These are phyloP conservation scores for Torymus texanus DNA, from an alignment of 2,888 invertebrate species.

Conservation along the genomic window DNA sequence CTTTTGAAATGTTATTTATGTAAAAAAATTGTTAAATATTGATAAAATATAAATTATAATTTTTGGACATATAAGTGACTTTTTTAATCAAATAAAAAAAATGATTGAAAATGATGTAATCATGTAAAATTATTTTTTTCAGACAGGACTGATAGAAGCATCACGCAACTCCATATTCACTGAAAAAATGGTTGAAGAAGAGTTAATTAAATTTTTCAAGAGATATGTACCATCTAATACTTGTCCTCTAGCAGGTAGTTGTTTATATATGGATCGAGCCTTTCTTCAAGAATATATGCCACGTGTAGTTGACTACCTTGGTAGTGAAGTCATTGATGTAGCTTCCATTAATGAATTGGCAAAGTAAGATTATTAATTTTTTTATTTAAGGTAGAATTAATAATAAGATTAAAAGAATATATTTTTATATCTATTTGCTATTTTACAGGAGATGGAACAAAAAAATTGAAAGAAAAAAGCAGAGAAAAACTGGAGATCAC, in stretches of 20 bases:
- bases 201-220: conserved; percentile 84
- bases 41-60: background rate
- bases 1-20: conserved; percentile 1
- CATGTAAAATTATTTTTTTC: conserved; percentile 65
- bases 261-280: conserved; percentile 88
- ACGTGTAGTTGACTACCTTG: conserved; percentile 83
- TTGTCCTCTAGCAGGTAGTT: conserved; percentile 91
- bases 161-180: conserved; percentile 82
- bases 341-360: conserved; percentile 90
- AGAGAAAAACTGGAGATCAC: conserved; percentile 81
- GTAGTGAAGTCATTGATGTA: conserved; percentile 95
- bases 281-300: conserved; percentile 94
- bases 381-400: conserved; percentile 18
- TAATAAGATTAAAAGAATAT: conserved; percentile 6
- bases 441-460: conserved; percentile 84
- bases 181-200: conserved; percentile 82
- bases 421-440: conserved; percentile 20
- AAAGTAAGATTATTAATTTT: conserved; percentile 64
- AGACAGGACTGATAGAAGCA: conserved; percentile 89
- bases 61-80: background rate
- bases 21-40: background rate
- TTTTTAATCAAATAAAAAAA: background rate
- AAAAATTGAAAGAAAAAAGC: conserved; percentile 77
- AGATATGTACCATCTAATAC: conserved; percentile 76
- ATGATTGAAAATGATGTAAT: background rate